Conservation (phyloP, 2,113 vertebrate genomes). For the Platichthys stellatus region DNA sequence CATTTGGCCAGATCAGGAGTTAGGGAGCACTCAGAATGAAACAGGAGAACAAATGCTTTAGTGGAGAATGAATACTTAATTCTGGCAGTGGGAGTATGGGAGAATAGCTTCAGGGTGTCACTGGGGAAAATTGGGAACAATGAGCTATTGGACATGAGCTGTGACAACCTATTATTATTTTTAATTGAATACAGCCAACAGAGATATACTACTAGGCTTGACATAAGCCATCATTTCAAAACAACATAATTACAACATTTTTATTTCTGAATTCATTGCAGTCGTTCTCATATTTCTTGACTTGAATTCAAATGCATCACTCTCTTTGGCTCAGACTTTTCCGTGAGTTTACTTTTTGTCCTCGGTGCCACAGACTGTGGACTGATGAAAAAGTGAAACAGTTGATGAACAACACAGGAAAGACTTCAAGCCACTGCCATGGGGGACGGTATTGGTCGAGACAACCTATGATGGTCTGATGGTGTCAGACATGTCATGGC, state of each 20-base stretch:
- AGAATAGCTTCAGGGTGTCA: slow-evolving; percentile 8
- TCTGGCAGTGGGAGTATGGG: slow-evolving; percentile 17
- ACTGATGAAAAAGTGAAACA: background rate
- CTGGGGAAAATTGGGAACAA: slow-evolving; percentile 29
- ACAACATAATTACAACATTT: slow-evolving; percentile 37
- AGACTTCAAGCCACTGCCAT: background rate
- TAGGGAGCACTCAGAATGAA: slow-evolving; percentile 23
- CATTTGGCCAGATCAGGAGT: background rate
- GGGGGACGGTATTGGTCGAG: background rate
- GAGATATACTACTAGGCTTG: slow-evolving; percentile 33
- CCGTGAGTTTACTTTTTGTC: background rate
- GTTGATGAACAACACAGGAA: background rate
- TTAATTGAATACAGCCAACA: slow-evolving; percentile 58
- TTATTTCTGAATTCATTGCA: background rate
- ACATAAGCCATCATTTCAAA: slow-evolving; percentile 29
- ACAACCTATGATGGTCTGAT: background rate
- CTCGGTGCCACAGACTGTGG: background rate
- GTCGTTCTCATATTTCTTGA: background rate
- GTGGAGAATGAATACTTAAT: slow-evolving; percentile 20
- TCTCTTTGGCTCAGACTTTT: background rate
- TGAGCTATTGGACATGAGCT: slow-evolving; percentile 49
- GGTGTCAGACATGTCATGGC: background rate
- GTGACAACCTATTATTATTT: slow-evolving; percentile 45
- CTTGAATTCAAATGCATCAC: background rate
- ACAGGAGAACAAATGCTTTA: slow-evolving; percentile 23